These are phyloP conservation scores for Dynastes tityus DNA, from an alignment of 2,888 invertebrate genomes.

Conservation along the genomic window DNA sequence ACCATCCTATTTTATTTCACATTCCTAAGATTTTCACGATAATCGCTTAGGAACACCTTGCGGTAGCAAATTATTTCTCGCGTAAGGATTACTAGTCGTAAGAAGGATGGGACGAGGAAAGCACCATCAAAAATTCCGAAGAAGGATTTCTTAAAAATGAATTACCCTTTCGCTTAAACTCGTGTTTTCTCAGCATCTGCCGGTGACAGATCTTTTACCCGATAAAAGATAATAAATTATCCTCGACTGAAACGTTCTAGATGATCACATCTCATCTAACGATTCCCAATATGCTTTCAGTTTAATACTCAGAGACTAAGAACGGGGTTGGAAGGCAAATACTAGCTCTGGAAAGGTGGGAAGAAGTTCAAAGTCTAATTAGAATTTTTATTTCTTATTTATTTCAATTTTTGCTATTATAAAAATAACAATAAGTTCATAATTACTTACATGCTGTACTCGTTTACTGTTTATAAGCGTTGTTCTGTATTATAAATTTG, in stretches of 20 bases:
- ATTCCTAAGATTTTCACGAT: neutral
- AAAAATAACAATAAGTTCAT: constrained; percentile 37
- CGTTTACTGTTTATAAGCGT: neutral
- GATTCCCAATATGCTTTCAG: neutral
- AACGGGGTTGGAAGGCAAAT: neutral
- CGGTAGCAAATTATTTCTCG: constrained; percentile 1
- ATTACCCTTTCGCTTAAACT: constrained; percentile 6
- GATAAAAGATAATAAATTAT: constrained; percentile 27
- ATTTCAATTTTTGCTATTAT: constrained; percentile 28
- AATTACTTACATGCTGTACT: neutral
- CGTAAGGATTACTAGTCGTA: neutral
- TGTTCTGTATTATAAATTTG: neutral
- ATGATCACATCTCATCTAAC: neutral
- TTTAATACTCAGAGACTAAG: neutral
- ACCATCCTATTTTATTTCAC: too few species aligned
- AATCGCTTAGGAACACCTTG: neutral
- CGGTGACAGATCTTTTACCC: constrained; percentile 15
- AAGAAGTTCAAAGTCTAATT: neutral
- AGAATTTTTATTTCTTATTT: neutral
- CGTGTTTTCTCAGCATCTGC: constrained; percentile 11
- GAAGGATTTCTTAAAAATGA: neutral
- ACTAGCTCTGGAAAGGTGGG: neutral
- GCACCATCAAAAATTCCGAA: neutral
- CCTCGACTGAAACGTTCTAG: too few species aligned
- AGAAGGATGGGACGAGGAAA: neutral